Evolutionary conservation across 2,113 vertebrate species (phyloP), one percentile per base, ranked within the genome.

Genomic region (Corythornis cristatus): DNA sequence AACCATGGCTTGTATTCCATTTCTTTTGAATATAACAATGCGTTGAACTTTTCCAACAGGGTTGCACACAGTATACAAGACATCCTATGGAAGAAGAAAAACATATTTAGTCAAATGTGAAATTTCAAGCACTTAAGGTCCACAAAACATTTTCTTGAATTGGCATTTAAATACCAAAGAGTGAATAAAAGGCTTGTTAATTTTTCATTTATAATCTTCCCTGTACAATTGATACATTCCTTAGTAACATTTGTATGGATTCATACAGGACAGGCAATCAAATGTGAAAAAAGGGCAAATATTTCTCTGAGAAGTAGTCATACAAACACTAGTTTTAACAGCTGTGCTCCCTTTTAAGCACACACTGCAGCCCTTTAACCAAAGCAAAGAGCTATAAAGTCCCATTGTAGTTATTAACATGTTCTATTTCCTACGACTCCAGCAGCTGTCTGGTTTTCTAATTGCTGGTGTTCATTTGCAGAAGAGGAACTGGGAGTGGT

Each of bases 21-120:
- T 99, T 79, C 99, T 98, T 96, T 99, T 99, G 97, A 99, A 99
- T 97, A 99, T 99, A 93, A 99, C 99, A 95, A 99, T 99, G 18
- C 99, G 98, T 23, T 98, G 98, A 65, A 99, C 99, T 90, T 98
- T 99, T 25, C 98, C 98, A 86, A 98, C 98, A 37, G 99, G 98
- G 87, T 99, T 99, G 94, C 99, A 99, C 48, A 99, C 99, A 15
- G 98, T 98, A 95, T 99, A 99, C 73, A 99, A 97, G 62, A 99
- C 98, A 97, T 99, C 99, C 99, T 99, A 97, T 62, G 60, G 60
- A 85, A 53, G 42, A 89, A 86, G 60, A 77, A 86, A 89, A 67
- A 87, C 19, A 23, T 22, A 51, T 7, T 89, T 12, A 87, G 53
- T 67, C 23, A 77, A 86, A 70, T 72, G n/a, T 70, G 46, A 85